These are phyloP conservation scores for Aphrophora alni DNA, from an alignment of 2,888 invertebrate species.

Conservation along the genomic window DNA sequence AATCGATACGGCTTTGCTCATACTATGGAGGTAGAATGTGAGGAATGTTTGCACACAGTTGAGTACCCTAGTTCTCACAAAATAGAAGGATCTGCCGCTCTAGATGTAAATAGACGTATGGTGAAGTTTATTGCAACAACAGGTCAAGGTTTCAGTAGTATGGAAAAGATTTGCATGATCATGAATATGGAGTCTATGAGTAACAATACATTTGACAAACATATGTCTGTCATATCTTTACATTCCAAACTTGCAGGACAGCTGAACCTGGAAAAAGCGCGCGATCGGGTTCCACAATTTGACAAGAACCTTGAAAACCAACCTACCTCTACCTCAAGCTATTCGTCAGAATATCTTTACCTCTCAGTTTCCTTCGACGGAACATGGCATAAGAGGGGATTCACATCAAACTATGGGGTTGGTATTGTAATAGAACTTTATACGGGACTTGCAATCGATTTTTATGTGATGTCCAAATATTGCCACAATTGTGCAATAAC, in stretches of 20 bases:
- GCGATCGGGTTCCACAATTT: neutral
- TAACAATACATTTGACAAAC: neutral
- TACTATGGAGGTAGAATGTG: neutral
- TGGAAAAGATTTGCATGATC: slow-evolving; percentile 9
- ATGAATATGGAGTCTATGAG: slow-evolving; percentile 21
- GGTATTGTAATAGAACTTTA: slow-evolving; percentile 9
- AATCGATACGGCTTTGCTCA: neutral
- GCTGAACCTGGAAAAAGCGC: neutral
- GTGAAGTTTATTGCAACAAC: neutral
- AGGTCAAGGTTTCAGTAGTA: neutral
- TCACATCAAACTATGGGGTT: slow-evolving; percentile 18
- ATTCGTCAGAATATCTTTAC: no score
- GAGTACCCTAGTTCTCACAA: no score
- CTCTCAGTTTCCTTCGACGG: slow-evolving; percentile 22
- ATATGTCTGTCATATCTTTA: neutral
- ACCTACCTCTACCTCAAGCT: no score
- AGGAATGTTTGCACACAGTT: neutral
- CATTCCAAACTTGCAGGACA: neutral
- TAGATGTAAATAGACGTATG: slow-evolving; percentile 17
- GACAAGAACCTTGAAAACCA: neutral
- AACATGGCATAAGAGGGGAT: slow-evolving; percentile 14
- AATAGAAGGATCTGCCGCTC: no score
- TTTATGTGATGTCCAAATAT: slow-evolving; percentile 10
- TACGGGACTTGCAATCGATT: slow-evolving; percentile 22
- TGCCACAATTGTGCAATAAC: slow-evolving; percentile 11